phyloP scores from a whole-genome alignment of 2,113 vertebrate species.

The Ptilorrhoa leucosticta region DNA sequence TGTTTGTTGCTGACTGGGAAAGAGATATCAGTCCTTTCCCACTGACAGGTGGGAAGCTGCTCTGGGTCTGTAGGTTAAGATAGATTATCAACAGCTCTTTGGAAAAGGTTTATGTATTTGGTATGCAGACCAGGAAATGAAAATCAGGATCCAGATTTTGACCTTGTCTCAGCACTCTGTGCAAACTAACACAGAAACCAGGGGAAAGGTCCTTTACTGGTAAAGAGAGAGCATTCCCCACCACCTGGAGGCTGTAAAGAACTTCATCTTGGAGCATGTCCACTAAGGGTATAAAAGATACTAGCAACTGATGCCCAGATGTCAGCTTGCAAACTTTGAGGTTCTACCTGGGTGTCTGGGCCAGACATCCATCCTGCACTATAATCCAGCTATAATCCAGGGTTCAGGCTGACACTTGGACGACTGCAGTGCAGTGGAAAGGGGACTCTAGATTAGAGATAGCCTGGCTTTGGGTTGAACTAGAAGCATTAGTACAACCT shows the following conservation, averaged over 20 bases:
- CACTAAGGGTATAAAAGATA: background rate
- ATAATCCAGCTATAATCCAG: background rate
- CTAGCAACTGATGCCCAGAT: background rate
- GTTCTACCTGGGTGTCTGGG: background rate
- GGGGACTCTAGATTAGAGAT: background rate
- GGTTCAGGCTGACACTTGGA: background rate
- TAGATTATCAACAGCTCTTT: background rate
- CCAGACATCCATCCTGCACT: background rate
- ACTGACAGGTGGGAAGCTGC: background rate
- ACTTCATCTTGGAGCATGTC: background rate
- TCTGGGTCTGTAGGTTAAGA: background rate
- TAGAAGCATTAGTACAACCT: background rate
- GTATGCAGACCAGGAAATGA: background rate
- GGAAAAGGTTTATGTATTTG: background rate
- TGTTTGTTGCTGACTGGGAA: background rate
- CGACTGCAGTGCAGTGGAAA: background rate
- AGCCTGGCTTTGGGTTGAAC: background rate
- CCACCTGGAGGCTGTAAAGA: background rate
- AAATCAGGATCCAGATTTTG: background rate
- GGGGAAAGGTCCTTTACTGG: background rate
- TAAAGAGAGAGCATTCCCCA: background rate
- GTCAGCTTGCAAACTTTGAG: background rate
- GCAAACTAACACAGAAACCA: background rate
- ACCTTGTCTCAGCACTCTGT: background rate
- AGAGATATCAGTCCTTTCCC: background rate